Base-by-base conservation (phyloP, 1,140 invertebrate species). In the Campoletis sonorensis region DNA sequence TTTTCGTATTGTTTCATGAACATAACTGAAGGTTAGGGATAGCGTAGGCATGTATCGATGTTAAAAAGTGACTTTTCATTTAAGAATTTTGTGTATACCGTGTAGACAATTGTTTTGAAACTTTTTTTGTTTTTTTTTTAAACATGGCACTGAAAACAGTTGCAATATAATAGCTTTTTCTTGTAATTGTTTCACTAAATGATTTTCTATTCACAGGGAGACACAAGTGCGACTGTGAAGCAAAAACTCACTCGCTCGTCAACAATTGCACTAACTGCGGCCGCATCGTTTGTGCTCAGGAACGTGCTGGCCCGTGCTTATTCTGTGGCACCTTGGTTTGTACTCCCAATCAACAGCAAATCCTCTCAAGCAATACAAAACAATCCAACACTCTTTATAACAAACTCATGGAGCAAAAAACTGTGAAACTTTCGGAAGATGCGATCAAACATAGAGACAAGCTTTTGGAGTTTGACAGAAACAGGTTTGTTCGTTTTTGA, bases 201-300 rank as follows among this genome's bases (percentile, higher is more conserved):
- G 3, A 13, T 45, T 45, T 45, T 37, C 67, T n/a, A 86, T 72
- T 81, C 79, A 81, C 85, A 96, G 97, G 98, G 54, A 94, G 98
- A 78, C 95, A 97, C 85, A 91, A 91, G 67, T 99, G 99, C 93
- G 94, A 98, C 76, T 99, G 99, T 89, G 96, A 99, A 92, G 98
- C 98, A 1, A 94, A 94, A 18, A 96, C 96, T 88, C 99, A 99
- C 92, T 92, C 94, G 72, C 92, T 99, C 15, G 94, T 99, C 70
- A 98, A 97, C 88, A 99, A 99, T 92, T 99, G 99, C 87, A 87
- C 97, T 0, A 94, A 95, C 76, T 99, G 99, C 93, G 99, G 99
- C 0, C 93, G 98, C 83, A 96, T 99, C 87, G 96, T 99, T 27
- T 99, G 98, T 92, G 94, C 94, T 77, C 98, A 99, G 92, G 99